Evolutionary conservation across 2,113 vertebrate species (phyloP).

Genomic region (Arothron firmamentum): DNA sequence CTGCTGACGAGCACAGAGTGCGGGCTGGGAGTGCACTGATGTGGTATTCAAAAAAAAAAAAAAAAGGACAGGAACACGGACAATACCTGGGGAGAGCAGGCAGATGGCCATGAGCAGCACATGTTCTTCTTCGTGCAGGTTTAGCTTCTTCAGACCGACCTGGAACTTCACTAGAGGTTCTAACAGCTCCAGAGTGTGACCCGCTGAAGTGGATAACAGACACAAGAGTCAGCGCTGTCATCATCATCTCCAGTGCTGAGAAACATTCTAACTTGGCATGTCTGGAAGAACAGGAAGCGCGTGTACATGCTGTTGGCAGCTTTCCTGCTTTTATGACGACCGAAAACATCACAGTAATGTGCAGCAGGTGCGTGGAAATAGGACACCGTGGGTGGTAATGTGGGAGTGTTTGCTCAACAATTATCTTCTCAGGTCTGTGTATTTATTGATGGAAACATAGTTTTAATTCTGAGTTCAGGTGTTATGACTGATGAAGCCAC

Average conservation of each 20-base stretch:
- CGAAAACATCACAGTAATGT: slow-evolving; percentile 31
- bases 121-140: slow-evolving; percentile 90
- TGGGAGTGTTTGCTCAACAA: not conserved
- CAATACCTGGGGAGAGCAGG: slow-evolving; percentile 88
- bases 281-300: slow-evolving; percentile 15
- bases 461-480: not conserved
- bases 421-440: not conserved
- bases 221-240: not conserved
- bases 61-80: slow-evolving; percentile 7
- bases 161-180: slow-evolving; percentile 95
- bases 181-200: slow-evolving; percentile 88
- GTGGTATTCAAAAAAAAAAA: too few relatives aligned
- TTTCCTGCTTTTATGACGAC: too few relatives aligned
- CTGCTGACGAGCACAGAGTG: too few relatives aligned
- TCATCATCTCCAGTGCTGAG: too few relatives aligned
- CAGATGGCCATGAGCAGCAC: slow-evolving; percentile 97
- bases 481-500: not conserved
- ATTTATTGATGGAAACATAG: not conserved
- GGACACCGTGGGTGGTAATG: slow-evolving; percentile 9
- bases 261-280: slow-evolving; percentile 13
- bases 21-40: too few relatives aligned
- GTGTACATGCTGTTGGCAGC: slow-evolving; percentile 5
- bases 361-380: slow-evolving; percentile 27
- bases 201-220: slow-evolving; percentile 70
- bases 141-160: slow-evolving; percentile 89